Evolutionary conservation across 2,888 invertebrate species (phyloP).

Genomic region (Eristalis arbustorum): DNA sequence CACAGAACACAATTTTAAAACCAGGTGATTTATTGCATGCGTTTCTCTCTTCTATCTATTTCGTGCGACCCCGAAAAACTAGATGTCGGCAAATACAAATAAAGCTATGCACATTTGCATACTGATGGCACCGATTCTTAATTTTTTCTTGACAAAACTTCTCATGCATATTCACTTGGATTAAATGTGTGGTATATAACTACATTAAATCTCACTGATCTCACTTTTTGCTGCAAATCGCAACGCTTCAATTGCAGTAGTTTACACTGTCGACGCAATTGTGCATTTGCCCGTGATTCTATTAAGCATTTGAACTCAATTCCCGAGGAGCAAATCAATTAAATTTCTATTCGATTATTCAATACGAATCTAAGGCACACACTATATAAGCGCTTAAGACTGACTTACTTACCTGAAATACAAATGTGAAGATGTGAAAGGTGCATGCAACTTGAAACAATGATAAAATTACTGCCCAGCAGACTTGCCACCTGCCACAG

Average conservation of each 20-base stretch:
- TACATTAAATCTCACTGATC: neutral
- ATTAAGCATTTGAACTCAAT: neutral
- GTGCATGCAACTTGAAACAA: constrained; percentile 84
- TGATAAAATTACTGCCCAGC: constrained; percentile 82
- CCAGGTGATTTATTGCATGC: too few species aligned
- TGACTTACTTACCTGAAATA: constrained; percentile 81
- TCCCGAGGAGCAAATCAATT: neutral
- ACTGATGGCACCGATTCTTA: too few species aligned
- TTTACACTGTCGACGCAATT: neutral
- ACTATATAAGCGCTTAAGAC: constrained; percentile 9
- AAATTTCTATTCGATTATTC: neutral
- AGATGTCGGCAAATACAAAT: too few species aligned
- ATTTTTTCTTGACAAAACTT: too few species aligned
- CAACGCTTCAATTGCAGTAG: neutral
- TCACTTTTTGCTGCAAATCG: neutral
- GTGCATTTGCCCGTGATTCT: neutral
- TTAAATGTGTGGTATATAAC: too few species aligned
- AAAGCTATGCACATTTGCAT: too few species aligned
- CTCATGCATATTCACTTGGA: too few species aligned
- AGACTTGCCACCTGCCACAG: constrained; percentile 83
- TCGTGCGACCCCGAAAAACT: too few species aligned
- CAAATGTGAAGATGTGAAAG: constrained; percentile 84
- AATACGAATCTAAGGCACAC: neutral
- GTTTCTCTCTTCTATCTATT: too few species aligned
- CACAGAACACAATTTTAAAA: too few species aligned